Base-by-base conservation (phyloP, 2,113 vertebrate species). In the Silurus glanis region DNA sequence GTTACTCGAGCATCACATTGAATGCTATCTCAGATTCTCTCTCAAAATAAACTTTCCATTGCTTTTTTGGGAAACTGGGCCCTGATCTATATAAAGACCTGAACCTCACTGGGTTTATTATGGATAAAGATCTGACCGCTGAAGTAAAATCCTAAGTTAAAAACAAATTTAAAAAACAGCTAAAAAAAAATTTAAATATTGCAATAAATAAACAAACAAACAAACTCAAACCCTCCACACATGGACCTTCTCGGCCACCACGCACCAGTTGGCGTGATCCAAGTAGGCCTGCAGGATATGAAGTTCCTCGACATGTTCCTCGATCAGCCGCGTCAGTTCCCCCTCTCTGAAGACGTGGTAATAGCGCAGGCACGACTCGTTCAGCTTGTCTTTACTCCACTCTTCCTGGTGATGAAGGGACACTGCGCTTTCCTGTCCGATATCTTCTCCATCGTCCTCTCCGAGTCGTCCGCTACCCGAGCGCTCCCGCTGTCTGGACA, bases 321-420 rank as follows among this genome's bases (percentile, higher is more conserved):
- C 81, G 53, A 93, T 93, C 51, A 95, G 92, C 83, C 96, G 91
- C 9, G 91, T 83, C 61, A 95, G 83, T 51, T 95, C 93, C 9
- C 93, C 92, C 83, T 96, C 93, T 92, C 93, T 95, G 91, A 95
- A 96, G 84, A 94, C 89, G 0, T 93, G 94, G 47, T 95, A 95
- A 80, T 94, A 94, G 85, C 92, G 93, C 88, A 95, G 88, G 81
- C 91, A 95, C 71, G 92, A 86, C 69, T 89, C 93, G 56, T 80
- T 84, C 58, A 71, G 66, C 83, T 83, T 86, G 58, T 82, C 83
- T 0, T 0, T 23, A 55, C 75, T 67, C 75, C 82, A 80, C 12
- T 37, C 85, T 19, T 85, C 59, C 0, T 5, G 2, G 19, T 93
- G 91, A 81, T 80, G 87, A 67, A 87, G 88, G 90, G 90, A 89